These are phyloP conservation scores for Micrasema minimum DNA, from an alignment of 1,140 invertebrate species.

Conservation along the genomic window DNA sequence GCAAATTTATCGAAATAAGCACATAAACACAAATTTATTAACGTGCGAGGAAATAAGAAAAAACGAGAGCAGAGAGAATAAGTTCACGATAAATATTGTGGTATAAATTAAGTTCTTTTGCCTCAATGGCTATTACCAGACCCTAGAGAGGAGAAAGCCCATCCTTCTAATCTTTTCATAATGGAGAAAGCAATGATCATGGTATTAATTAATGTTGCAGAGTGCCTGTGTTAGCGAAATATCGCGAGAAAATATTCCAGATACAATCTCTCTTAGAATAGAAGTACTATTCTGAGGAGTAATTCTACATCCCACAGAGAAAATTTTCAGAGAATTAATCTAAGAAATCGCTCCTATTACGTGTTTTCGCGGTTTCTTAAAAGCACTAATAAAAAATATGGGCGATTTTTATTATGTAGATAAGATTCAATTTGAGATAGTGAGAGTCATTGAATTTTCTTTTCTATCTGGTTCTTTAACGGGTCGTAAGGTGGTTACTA, in stretches of 20 bases:
- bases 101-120: constrained; percentile 1
- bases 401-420: too few relatives aligned
- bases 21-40: too few relatives aligned
- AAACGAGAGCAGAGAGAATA: not conserved
- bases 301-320: too few relatives aligned
- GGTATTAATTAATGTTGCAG: not conserved
- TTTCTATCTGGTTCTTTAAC: too few relatives aligned
- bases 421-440: too few relatives aligned
- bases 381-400: not conserved
- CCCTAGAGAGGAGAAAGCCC: constrained; percentile 1
- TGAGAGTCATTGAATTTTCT: too few relatives aligned
- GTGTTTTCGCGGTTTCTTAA: not conserved
- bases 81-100: not conserved
- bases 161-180: not conserved
- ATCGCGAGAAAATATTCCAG: not conserved
- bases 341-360: too few relatives aligned
- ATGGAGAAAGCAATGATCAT: constrained; percentile 7
- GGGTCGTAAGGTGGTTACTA: too few relatives aligned
- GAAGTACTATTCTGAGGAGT: not conserved
- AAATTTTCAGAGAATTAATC: too few relatives aligned
- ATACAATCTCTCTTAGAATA: not conserved
- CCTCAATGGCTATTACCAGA: not conserved
- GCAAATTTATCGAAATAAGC: too few relatives aligned
- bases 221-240: not conserved
- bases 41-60: not conserved